Percentiles rank a stretch among this genome's conserved stretches.
Conservation (phyloP, 2,888 invertebrate genomes). For the Rhogogaster chlorosoma region DNA sequence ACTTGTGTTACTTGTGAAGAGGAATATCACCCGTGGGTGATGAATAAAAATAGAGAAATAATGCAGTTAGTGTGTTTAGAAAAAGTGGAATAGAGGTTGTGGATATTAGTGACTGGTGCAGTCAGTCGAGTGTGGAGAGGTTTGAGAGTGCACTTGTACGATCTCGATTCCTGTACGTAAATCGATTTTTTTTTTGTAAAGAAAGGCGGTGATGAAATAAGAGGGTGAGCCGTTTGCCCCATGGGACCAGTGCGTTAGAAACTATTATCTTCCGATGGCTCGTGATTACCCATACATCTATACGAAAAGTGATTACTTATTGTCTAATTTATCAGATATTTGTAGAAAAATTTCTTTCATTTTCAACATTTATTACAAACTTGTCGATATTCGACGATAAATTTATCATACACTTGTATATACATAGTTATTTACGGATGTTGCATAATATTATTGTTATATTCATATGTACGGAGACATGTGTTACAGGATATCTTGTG, state of each 20-base stretch:
- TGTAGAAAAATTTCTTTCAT: too few species aligned
- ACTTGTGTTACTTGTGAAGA: background rate
- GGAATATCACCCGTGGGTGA: background rate
- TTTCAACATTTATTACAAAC: too few species aligned
- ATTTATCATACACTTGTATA: too few species aligned
- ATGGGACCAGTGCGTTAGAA: slow-evolving; percentile 42
- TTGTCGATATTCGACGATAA: too few species aligned
- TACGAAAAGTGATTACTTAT: slow-evolving; percentile 41
- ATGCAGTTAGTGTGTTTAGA: slow-evolving; percentile 4
- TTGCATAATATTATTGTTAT: too few species aligned
- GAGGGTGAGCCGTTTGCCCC: slow-evolving; percentile 16
- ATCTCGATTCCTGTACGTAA: slow-evolving; percentile 23
- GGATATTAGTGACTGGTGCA: background rate
- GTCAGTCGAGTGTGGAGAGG: background rate
- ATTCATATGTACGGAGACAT: too few species aligned
- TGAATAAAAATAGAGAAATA: background rate
- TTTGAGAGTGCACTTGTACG: slow-evolving; percentile 36
- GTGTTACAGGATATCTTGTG: too few species aligned
- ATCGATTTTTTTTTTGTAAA: slow-evolving; percentile 23
- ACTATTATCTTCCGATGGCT: slow-evolving; percentile 25
- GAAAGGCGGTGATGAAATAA: background rate
- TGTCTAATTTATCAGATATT: background rate
- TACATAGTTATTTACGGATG: too few species aligned
- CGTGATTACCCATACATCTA: slow-evolving; percentile 45
- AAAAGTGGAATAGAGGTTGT: slow-evolving; percentile 3